These are phyloP conservation scores for Sitta carolinensis DNA, from an alignment of 2,797 vertebrate genomes.

Conservation along the genomic window DNA sequence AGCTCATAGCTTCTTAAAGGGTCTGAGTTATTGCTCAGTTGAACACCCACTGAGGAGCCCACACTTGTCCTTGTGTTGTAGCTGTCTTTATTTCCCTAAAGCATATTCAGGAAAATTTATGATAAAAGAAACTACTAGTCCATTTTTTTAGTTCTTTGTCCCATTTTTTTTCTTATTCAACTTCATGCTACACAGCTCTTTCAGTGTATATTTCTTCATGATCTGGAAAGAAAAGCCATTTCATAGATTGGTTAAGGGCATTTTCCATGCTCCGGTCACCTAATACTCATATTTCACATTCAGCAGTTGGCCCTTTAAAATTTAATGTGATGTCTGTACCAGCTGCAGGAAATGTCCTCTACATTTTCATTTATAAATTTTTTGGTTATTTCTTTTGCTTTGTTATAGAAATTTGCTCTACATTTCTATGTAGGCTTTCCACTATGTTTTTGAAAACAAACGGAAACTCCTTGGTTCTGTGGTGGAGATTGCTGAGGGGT, in stretches of 20 bases:
- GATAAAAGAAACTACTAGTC: constrained; percentile 30
- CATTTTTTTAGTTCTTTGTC: constrained; percentile 22
- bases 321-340: constrained; percentile 46
- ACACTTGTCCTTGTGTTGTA: constrained; percentile 54
- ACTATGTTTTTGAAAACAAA: background rate
- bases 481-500: background rate
- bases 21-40: constrained; percentile 55
- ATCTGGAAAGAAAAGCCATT: constrained; percentile 67
- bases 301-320: constrained; percentile 51
- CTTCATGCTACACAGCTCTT: constrained; percentile 6
- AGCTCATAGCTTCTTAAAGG: constrained; percentile 44
- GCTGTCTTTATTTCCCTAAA: constrained; percentile 61
- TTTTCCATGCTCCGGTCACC: constrained; percentile 63
- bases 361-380: constrained; percentile 28
- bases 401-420: background rate
- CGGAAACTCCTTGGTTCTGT: background rate
- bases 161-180: constrained; percentile 1
- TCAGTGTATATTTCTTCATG: constrained; percentile 54
- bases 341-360: constrained; percentile 42
- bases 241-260: constrained; percentile 63
- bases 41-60: constrained; percentile 19
- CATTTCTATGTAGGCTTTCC: background rate
- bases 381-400: constrained; percentile 8
- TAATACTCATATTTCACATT: constrained; percentile 62
- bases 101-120: constrained; percentile 50